Percentiles rank a stretch among this genome's conserved stretches.
Conservation (phyloP, 2,888 invertebrate genomes). For the Noctua fimbriata region DNA sequence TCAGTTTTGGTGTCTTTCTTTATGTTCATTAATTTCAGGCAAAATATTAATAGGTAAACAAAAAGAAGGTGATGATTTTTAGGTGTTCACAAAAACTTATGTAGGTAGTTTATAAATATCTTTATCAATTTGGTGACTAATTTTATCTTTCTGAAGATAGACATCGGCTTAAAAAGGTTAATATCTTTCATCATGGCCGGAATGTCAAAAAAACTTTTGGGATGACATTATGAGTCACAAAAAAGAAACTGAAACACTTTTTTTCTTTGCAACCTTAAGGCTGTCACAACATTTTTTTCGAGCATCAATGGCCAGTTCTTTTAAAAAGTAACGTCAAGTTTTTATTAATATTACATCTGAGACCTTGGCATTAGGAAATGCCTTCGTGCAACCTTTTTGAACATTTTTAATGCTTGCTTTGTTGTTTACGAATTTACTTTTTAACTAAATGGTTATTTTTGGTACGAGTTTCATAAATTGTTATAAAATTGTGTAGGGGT, state of each 20-base stretch:
- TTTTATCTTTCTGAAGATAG: slow-evolving; percentile 49
- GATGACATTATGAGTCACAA: slow-evolving; percentile 54
- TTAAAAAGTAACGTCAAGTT: slow-evolving; percentile 56
- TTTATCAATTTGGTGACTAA: slow-evolving; percentile 36
- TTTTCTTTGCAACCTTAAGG: slow-evolving; percentile 24
- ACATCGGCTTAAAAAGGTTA: slow-evolving; percentile 42
- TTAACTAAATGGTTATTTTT: slow-evolving; percentile 11
- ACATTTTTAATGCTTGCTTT: slow-evolving; percentile 38
- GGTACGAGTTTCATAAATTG: slow-evolving; percentile 8
- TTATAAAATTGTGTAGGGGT: slow-evolving; percentile 18
- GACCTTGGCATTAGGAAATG: slow-evolving; percentile 65
- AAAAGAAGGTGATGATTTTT: slow-evolving; percentile 18
- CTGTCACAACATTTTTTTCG: slow-evolving; percentile 63
- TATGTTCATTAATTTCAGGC: slow-evolving; percentile 11
- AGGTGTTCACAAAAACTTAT: background rate
- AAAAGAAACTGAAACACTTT: slow-evolving; percentile 50
- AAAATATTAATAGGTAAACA: slow-evolving; percentile 3
- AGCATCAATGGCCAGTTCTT: slow-evolving; percentile 45
- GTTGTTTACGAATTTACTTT: slow-evolving; percentile 25
- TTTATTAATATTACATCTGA: slow-evolving; percentile 43
- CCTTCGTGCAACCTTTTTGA: slow-evolving; percentile 56
- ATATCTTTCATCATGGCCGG: slow-evolving; percentile 42
- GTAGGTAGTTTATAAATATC: background rate
- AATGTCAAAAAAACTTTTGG: slow-evolving; percentile 44
- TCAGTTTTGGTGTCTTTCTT: slow-evolving; percentile 1